Conservation (phyloP, 2,797 vertebrate species). For the Sebastiscus albofasciatus region DNA sequence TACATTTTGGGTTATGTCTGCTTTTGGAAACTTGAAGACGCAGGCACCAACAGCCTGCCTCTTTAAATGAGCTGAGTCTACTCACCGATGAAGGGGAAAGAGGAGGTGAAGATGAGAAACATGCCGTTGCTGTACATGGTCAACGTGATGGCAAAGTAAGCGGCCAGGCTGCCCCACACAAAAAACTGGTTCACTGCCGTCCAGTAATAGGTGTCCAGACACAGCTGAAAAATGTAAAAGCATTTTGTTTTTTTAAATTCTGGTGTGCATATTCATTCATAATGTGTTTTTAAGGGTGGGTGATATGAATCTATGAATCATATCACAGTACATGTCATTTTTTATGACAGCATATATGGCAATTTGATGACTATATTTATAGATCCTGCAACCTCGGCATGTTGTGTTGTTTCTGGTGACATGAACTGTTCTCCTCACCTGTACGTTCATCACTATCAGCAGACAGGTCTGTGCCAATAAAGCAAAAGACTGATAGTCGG, state of each 20-base stretch:
- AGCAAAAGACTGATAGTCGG: constrained; percentile 95
- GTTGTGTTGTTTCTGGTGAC: not conserved
- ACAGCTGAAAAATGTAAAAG: constrained; percentile 80
- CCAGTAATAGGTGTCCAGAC: constrained; percentile 92
- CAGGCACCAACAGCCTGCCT: no score
- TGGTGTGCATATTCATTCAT: not conserved
- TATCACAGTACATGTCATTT: no score
- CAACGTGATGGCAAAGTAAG: constrained; percentile 91
- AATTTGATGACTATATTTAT: not conserved
- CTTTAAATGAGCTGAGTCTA: not conserved
- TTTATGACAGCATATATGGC: not conserved
- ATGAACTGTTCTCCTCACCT: constrained; percentile 78
- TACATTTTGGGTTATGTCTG: not conserved
- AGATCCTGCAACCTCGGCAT: not conserved
- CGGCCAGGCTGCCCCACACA: constrained; percentile 92
- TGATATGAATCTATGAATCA: not conserved
- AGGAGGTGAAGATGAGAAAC: constrained; percentile 88
- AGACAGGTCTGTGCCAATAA: constrained; percentile 91
- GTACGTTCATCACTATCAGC: constrained; percentile 86
- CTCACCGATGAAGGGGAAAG: constrained; percentile 94
- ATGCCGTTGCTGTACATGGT: constrained; percentile 95
- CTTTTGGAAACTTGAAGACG: not conserved
- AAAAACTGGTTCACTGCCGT: constrained; percentile 93
- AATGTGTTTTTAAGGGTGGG: not conserved
- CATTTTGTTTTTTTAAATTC: not conserved